Conservation (phyloP, 2,113 vertebrate genomes). For the Pseudorhombus dupliciocellatus region DNA sequence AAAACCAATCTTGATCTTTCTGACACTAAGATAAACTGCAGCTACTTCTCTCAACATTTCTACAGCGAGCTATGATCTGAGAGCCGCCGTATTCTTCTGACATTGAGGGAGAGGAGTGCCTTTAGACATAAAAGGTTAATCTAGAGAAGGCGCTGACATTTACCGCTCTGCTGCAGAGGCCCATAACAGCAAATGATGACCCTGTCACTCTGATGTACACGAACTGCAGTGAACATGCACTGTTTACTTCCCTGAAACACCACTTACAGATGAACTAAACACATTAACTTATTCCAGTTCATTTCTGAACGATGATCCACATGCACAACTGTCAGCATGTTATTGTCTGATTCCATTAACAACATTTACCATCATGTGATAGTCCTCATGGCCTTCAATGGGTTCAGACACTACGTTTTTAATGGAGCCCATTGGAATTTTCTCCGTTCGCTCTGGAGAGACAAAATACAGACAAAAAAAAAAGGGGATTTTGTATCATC, state of each 20-base stretch:
- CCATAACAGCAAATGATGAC: slow-evolving; percentile 29
- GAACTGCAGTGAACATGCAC: background rate
- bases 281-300: background rate
- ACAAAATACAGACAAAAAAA: slow-evolving; percentile 26
- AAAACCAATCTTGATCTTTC: background rate
- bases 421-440: slow-evolving; percentile 99
- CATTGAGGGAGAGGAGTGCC: slow-evolving; percentile 35
- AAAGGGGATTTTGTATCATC: background rate
- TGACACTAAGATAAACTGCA: slow-evolving; percentile 1
- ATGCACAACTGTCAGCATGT: background rate
- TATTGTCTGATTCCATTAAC: background rate
- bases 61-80: background rate
- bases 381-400: slow-evolving; percentile 97
- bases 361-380: slow-evolving; percentile 95
- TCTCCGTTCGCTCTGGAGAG: slow-evolving; percentile 94
- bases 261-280: background rate
- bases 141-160: slow-evolving; percentile 55
- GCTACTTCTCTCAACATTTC: slow-evolving; percentile 6
- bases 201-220: slow-evolving; percentile 21
- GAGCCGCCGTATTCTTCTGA: slow-evolving; percentile 8
- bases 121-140: slow-evolving; percentile 55
- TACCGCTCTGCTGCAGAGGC: slow-evolving; percentile 25
- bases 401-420: slow-evolving; percentile 99
- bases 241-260: background rate
- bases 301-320: background rate